These are phyloP conservation scores for Dromius quadrimaculatus DNA, from an alignment of 2,888 invertebrate species.

Conservation along the genomic window DNA sequence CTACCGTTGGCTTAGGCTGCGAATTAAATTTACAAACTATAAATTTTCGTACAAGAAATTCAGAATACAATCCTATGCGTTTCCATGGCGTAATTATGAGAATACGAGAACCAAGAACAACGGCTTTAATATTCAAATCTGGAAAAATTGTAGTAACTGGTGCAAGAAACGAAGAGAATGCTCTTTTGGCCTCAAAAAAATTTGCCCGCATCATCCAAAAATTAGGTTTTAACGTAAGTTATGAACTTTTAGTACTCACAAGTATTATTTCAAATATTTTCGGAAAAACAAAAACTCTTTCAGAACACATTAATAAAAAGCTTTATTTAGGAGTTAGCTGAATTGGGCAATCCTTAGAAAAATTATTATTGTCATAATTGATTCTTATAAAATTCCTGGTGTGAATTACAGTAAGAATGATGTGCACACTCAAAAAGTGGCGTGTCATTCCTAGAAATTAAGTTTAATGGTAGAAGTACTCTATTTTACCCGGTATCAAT, in stretches of 20 bases:
- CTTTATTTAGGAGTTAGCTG: too few species aligned
- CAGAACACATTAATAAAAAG: too few species aligned
- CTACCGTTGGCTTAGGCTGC: constrained; percentile 81
- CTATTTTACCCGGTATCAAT: too few species aligned
- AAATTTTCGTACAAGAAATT: constrained; percentile 83
- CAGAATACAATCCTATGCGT: constrained; percentile 85
- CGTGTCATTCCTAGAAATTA: too few species aligned
- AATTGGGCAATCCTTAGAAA: too few species aligned
- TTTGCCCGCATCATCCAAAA: constrained; percentile 87
- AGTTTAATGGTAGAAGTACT: too few species aligned
- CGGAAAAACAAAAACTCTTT: too few species aligned
- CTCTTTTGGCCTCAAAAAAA: constrained; percentile 82
- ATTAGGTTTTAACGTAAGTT: constrained; percentile 79
- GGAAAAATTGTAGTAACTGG: constrained; percentile 89
- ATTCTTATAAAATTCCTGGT: too few species aligned
- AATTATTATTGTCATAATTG: too few species aligned
- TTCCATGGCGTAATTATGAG: constrained; percentile 89
- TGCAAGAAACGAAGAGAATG: constrained; percentile 81
- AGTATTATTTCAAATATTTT: background rate
- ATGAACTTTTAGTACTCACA: background rate
- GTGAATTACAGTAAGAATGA: too few species aligned
- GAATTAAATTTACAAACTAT: constrained; percentile 79
- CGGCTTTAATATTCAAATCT: constrained; percentile 81
- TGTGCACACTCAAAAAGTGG: too few species aligned
- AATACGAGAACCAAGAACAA: constrained; percentile 81